Base-by-base conservation (phyloP, 2,113 vertebrate genomes). In the Myotis brandtii region DNA sequence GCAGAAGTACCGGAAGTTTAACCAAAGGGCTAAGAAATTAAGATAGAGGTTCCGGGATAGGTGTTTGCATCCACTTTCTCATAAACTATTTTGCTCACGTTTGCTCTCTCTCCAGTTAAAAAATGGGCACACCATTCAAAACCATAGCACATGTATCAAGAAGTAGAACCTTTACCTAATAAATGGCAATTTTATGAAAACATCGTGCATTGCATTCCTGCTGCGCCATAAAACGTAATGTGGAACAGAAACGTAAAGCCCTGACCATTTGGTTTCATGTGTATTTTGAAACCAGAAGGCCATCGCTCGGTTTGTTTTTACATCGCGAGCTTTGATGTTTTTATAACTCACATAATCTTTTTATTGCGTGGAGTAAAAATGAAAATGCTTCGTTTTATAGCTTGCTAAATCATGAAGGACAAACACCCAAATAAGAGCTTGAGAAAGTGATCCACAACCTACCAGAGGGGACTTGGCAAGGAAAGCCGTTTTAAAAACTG, bases 171-270 rank as follows among this genome's bases (percentile, higher is more conserved):
- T 82, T 82, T 96, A 8, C 66, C 67, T 89, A 91, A 91, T 97
- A 70, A 93, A 37, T 70, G 72, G 34, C 72, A 75, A 75, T 81
- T 93, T 95, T 72, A 72, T 80, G 95, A 11, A 86, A 93, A 50
- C 77, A 50, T 50, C 23, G 20, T 81, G 79, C 76, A 95, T 95
- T 72, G 11, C 94, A 93, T 93, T 62, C 50, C 84, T 80, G 25
- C 46, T 96, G 43, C 37, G 66, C 83, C 88, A 86, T 93, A 94
- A 90, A 76, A 84, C 48, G 79, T 7, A 79, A 93, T 75, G 46
- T 73, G 95, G 88, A 97, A 34, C 91, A 87, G 94, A 75, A 86
- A 52, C 75, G 20, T 62, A 81, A 97, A 97, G 64, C 84, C 20
- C 75, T 92, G 87, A 27, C 48, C 91, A n/a, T 77, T 89, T 25